Evolutionary conservation across 2,113 vertebrate genomes (phyloP).

Genomic region (Benthochromis sp.): DNA sequence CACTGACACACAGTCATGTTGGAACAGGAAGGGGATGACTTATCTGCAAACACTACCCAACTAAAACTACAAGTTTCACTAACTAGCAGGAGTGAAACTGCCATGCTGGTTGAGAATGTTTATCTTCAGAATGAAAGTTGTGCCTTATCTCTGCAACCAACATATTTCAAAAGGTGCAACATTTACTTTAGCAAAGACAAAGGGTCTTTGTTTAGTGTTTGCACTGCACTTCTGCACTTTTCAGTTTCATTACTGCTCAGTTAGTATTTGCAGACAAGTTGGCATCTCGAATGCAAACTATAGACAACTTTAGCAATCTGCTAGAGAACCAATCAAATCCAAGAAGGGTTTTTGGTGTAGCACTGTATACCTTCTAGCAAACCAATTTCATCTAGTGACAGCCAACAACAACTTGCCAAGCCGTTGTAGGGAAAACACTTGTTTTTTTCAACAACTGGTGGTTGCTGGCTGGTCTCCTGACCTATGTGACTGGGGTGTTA

Average conservation of each 20-base stretch:
- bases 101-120: background rate
- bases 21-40: background rate
- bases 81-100: background rate
- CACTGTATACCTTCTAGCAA: background rate
- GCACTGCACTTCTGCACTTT: background rate
- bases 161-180: background rate
- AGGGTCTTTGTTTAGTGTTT: background rate
- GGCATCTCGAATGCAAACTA: background rate
- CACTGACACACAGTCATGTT: background rate
- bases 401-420: fast-evolving
- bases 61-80: background rate
- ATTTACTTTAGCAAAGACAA: background rate
- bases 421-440: background rate
- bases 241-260: background rate
- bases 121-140: background rate
- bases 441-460: background rate
- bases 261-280: background rate
- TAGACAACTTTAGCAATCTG: background rate
- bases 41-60: background rate
- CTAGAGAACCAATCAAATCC: background rate
- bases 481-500: background rate
- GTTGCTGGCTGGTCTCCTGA: background rate
- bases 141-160: background rate
- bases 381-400: background rate
- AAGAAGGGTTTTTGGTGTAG: background rate